These are phyloP conservation scores for Timandra comae DNA, from an alignment of 2,888 invertebrate species.

Conservation along the genomic window DNA sequence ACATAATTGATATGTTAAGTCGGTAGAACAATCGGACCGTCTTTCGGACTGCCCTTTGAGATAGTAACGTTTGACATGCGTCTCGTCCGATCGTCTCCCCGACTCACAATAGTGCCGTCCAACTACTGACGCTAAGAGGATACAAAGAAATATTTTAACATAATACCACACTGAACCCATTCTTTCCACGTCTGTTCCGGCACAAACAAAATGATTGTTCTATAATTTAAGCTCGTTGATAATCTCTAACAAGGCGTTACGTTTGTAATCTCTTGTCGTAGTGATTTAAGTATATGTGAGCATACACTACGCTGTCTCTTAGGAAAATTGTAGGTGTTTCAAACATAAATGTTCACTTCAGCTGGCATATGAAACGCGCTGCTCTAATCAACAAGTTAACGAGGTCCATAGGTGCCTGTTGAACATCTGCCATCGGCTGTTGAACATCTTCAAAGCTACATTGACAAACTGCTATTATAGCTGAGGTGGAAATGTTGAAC, in stretches of 20 bases:
- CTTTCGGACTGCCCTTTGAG: conserved; percentile 37
- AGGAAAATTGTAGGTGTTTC: too few species aligned
- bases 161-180: conserved; percentile 53
- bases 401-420: too few species aligned
- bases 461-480: too few species aligned
- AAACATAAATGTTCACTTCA: too few species aligned
- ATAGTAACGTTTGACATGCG: conserved; percentile 29
- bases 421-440: too few species aligned
- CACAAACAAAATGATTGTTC: conserved; percentile 44
- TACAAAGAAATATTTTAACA: conserved; percentile 63
- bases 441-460: too few species aligned
- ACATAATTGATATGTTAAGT: conserved; percentile 76
- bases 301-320: too few species aligned
- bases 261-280: conserved; percentile 25
- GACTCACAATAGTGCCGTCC: conserved; percentile 26
- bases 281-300: too few species aligned
- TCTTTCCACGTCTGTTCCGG: conserved; percentile 42
- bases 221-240: conserved; percentile 41
- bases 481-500: too few species aligned
- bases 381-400: too few species aligned
- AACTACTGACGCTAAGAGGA: conserved; percentile 39
- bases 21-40: conserved; percentile 67
- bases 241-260: conserved; percentile 31
- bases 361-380: too few species aligned
- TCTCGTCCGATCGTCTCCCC: conserved; percentile 12